phyloP scores from a whole-genome alignment of 2,113 vertebrate species.

The Typhlomys cinereus region DNA sequence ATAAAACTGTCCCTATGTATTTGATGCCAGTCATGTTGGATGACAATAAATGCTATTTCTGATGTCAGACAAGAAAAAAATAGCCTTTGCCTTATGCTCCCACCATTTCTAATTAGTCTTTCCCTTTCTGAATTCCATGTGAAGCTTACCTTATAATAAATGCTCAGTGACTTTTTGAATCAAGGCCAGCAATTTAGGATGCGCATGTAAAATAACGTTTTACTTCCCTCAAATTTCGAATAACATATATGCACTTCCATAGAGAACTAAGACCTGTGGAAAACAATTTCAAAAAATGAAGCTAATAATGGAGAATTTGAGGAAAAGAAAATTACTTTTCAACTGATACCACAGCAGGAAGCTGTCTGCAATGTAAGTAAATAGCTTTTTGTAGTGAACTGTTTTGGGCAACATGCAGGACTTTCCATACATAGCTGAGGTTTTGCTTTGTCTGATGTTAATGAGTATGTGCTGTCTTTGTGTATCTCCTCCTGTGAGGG shows the following conservation, averaged over 20 bases:
- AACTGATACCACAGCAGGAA: background rate
- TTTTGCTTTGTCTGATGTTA: background rate
- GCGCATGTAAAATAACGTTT: background rate
- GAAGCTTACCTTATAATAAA: background rate
- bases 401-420: background rate
- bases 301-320: background rate
- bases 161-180: background rate
- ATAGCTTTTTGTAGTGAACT: background rate
- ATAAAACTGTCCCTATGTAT: background rate
- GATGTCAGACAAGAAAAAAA: background rate
- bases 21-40: background rate
- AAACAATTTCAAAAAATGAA: background rate
- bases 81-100: background rate
- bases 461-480: background rate
- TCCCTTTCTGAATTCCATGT: background rate
- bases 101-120: background rate
- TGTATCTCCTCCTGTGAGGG: constrained; percentile 3
- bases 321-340: background rate
- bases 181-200: background rate
- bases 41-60: background rate
- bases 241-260: background rate
- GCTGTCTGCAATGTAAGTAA: background rate
- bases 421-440: background rate
- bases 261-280: background rate
- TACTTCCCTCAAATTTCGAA: background rate